Evolutionary conservation across 2,888 invertebrate genomes (phyloP), one percentile per base, ranked within the genome.

Genomic region (Dromius quadrimaculatus): DNA sequence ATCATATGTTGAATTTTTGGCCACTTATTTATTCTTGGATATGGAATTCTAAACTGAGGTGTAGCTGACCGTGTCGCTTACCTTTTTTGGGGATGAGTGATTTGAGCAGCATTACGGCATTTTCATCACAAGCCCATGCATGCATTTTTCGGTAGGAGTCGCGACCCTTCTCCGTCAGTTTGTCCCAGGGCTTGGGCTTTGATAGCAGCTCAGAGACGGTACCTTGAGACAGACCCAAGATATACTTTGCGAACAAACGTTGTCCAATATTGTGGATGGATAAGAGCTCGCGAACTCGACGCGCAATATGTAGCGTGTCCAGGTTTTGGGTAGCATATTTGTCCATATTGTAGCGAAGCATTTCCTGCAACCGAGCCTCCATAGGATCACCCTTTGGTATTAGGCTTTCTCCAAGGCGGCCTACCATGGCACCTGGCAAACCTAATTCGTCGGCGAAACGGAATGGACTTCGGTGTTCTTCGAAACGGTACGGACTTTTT

Each of bases 81-180:
- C 95, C 95, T 95, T 96, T 95, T 88, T 95, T 95, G 82, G 96
- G 96, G 86, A 98, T 97, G 82, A 99, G 92, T 76, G 97, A 95
- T 85, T 99, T 98, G 83, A 99, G 91, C 78, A 98, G 91, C 87
- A 96, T 89, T 79, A 99, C 95, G 79, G 98, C 97, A 79, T 93
- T 92, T 81, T 98, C 97, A 85, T 98, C 98, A 83, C 94, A 94
- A 76, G 98, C 96, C 99, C 99, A 99, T 78, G 96, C 96, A 85
- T 98, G 97, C 97, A 99, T 99, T 85, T 98, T 98, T 79, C 99
- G 87, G 85, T 99, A 99, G 78, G 98, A 98, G 86, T 99, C 99
- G 68, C 98, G 87, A 32, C 99, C 99, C 83, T 99, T 99, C 85
- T 99, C 99, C 71, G 99, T 99, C 80, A 99, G 87, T 85, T 98